These are phyloP conservation scores for Anas bernieri DNA, from an alignment of 2,797 vertebrate genomes.

Conservation along the genomic window DNA sequence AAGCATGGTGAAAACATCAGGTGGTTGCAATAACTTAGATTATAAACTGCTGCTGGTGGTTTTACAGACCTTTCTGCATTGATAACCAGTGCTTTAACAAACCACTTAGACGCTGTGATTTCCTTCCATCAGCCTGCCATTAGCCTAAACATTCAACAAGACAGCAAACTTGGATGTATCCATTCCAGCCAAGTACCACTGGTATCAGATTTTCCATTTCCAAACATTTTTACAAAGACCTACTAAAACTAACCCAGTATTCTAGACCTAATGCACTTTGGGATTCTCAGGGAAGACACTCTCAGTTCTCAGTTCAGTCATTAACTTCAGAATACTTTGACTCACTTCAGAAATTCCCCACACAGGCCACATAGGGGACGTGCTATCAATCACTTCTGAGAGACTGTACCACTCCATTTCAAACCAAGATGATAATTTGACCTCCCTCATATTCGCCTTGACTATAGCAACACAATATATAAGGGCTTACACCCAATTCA, in stretches of 20 bases:
- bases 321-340: not conserved
- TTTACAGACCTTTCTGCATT: not conserved
- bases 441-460: not conserved
- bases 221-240: not conserved
- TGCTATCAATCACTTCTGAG: not conserved
- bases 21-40: no score
- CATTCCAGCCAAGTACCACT: not conserved
- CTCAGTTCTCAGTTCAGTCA: not conserved
- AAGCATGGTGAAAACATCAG: not conserved
- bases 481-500: not conserved
- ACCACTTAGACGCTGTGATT: rapidly evolving
- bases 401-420: not conserved
- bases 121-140: not conserved
- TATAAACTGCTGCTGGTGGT: not conserved
- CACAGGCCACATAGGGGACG: not conserved
- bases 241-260: not conserved
- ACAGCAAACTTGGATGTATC: not conserved
- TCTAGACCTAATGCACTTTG: not conserved
- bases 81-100: not conserved
- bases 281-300: not conserved
- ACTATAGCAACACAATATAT: not conserved
- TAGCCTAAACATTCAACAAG: not conserved
- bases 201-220: not conserved
- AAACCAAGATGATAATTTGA: not conserved
- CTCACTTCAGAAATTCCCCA: not conserved